phyloP scores from a whole-genome alignment of 2,113 vertebrate species.

The Dicrurus megarhynchus region DNA sequence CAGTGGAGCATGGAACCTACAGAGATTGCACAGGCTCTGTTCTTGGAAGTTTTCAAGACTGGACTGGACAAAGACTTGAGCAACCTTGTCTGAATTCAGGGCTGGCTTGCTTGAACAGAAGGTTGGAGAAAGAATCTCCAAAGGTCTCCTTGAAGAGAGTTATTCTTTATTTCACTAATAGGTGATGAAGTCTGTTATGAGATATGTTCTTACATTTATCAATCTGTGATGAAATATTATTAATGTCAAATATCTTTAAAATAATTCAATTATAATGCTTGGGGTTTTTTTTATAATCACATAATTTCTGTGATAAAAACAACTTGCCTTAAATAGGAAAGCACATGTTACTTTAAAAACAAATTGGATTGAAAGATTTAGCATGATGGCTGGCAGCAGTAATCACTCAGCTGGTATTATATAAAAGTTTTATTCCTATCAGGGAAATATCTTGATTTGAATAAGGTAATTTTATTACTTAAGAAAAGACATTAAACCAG shows the following conservation, averaged over 20 bases:
- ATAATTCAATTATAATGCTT: not conserved
- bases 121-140: not conserved
- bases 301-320: not conserved
- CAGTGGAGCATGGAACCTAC: not conserved
- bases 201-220: not conserved
- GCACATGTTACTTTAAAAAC: not conserved
- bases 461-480: not conserved
- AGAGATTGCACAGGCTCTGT: not conserved
- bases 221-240: not conserved
- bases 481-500: not conserved
- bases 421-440: not conserved
- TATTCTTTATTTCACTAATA: not conserved
- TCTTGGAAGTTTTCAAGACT: not conserved
- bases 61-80: not conserved
- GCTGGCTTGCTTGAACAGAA: not conserved
- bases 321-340: not conserved
- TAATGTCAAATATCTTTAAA: not conserved
- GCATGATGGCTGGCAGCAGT: not conserved
- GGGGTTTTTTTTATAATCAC: rapidly evolving
- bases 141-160: not conserved
- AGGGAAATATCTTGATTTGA: not conserved
- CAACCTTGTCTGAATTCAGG: not conserved
- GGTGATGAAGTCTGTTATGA: not conserved
- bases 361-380: not conserved
- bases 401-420: not conserved